These are phyloP conservation scores for Amblyjoppa proteus DNA, from an alignment of 2,888 invertebrate species.

Conservation along the genomic window DNA sequence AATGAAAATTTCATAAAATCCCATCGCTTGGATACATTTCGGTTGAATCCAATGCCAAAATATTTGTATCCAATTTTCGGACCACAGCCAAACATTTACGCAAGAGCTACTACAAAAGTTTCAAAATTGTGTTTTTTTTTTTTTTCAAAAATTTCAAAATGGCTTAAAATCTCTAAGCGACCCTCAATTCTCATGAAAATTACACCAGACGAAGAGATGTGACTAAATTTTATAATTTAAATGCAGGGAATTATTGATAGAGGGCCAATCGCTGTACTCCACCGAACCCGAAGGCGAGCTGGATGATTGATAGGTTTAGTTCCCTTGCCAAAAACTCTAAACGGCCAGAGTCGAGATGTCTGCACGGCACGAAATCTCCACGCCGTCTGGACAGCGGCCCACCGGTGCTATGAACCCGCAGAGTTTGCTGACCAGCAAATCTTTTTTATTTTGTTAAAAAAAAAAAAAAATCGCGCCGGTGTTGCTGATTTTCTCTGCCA, in stretches of 20 bases:
- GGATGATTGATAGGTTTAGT: slow-evolving; percentile 24
- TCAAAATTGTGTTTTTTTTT: too few relatives aligned
- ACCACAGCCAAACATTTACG: too few relatives aligned
- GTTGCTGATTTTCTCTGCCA: slow-evolving; percentile 39
- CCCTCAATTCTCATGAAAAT: too few relatives aligned
- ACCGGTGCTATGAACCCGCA: neutral
- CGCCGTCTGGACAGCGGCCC: neutral
- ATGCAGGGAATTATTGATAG: neutral
- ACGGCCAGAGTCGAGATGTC: neutral
- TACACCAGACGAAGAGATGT: too few relatives aligned
- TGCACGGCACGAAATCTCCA: neutral
- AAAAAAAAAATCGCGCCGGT: neutral
- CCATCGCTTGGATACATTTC: too few relatives aligned
- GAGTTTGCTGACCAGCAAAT: slow-evolving; percentile 13
- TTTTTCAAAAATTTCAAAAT: too few relatives aligned
- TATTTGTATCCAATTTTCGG: too few relatives aligned
- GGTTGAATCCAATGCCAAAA: too few relatives aligned
- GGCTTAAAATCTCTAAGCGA: too few relatives aligned
- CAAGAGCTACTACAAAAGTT: too few relatives aligned
- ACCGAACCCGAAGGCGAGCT: neutral
- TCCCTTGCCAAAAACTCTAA: slow-evolving; percentile 37
- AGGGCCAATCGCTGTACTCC: neutral
- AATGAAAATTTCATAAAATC: too few relatives aligned
- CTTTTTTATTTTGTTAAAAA: too few relatives aligned
- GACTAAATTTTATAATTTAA: neutral